Base-by-base conservation (phyloP, 2,797 vertebrate species). In the Podarcis siculus region DNA sequence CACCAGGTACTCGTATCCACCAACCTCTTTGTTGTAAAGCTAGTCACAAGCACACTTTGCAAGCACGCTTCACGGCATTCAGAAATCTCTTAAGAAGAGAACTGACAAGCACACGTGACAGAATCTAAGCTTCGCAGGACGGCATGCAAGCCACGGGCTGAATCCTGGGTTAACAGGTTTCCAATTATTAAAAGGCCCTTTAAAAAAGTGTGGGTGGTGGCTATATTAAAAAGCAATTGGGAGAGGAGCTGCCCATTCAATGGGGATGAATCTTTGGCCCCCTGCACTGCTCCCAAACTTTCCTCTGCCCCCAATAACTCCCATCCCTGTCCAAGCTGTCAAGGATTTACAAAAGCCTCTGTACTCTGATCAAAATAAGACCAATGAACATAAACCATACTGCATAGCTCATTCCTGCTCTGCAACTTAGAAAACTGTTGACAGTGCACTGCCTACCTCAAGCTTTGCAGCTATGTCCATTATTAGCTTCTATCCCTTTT, bases 1-100 rank as follows among this genome's bases (percentile, higher is more conserved):
- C 79, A n/a, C 90, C 76, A 87, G 85, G 23, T 39, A 49, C 67
- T 23, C 86, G 86, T 72, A 91, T 67, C 92, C 90, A 85, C 67
- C 79, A 91, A 89, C 37, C 81, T 90, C 72, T 88, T 45, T 32
- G 45, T 21, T 21, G 61, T 27, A 58, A 45, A n/a, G 72, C 72
- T 88, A 77, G 32, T 82, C 81, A 39, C 86, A 91, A 87, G 67
- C 86, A 90, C 85, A 39, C 72, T 15, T 1, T 27, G 37, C 69
- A 91, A 73, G 21, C 89, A 80, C 90, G 88, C 88, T 6, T 5
- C 69, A n/a, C 69, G 27, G 42, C 67, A 78, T 8, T 76, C 32
- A 73, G 61, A 30, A 45, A 76, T 79, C 55, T 64, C 30, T 13
- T 32, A 89, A 89, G 25, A 77, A 72, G 58, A 49, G 39, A 67